Conservation (phyloP, 2,888 invertebrate genomes). For the Erebia epiphron region DNA sequence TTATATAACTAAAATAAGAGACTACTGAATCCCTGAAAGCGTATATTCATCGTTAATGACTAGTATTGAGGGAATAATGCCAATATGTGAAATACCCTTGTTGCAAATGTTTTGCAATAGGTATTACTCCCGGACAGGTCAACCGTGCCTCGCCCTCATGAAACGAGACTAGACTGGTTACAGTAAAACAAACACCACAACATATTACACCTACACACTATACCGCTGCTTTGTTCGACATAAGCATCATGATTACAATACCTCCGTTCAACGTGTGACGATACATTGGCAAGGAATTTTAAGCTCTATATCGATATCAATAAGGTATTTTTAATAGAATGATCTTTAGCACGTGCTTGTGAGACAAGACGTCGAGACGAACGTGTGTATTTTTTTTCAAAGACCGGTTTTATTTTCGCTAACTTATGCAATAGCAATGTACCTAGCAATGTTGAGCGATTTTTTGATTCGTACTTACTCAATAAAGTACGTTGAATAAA, state of each 20-base stretch:
- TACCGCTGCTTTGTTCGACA: slow-evolving; percentile 32
- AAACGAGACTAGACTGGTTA: slow-evolving; percentile 42
- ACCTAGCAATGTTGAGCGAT: slow-evolving; percentile 14
- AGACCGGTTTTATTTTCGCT: slow-evolving; percentile 22
- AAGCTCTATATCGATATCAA: neutral
- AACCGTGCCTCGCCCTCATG: slow-evolving; percentile 55
- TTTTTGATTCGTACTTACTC: neutral
- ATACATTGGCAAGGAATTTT: slow-evolving; percentile 9
- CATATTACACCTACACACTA: slow-evolving; percentile 20
- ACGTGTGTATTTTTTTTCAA: slow-evolving; percentile 33
- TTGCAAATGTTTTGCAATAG: slow-evolving; percentile 51
- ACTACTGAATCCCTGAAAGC: no score
- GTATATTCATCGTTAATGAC: no score
- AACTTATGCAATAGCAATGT: slow-evolving; percentile 28
- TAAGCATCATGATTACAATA: slow-evolving; percentile 18
- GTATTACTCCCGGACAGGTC: slow-evolving; percentile 58
- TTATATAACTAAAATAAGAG: no score
- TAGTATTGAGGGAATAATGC: neutral
- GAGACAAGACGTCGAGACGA: slow-evolving; percentile 33
- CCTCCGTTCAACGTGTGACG: slow-evolving; percentile 10
- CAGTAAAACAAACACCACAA: slow-evolving; percentile 23
- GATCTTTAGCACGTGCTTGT: slow-evolving; percentile 28
- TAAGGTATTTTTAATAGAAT: slow-evolving; percentile 4
- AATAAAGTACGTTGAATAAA: neutral
- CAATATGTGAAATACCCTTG: slow-evolving; percentile 24